Evolutionary conservation across 2,113 vertebrate genomes (phyloP).

Genomic region (Prolemur simus): DNA sequence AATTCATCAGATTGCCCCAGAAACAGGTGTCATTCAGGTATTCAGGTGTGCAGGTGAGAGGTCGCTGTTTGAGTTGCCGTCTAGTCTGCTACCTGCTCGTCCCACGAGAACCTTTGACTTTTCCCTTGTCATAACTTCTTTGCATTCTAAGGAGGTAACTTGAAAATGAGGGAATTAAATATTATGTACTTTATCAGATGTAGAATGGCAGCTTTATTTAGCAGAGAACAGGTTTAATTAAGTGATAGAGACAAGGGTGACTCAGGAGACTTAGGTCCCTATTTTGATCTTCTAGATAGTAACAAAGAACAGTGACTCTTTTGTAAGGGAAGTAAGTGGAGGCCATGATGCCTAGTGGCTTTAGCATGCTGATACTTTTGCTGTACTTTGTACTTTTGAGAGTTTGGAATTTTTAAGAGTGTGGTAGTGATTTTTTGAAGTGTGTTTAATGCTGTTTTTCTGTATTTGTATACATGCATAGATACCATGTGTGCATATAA

Average conservation of each 20-base stretch:
- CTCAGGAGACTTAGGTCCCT: background rate
- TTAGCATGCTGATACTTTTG: background rate
- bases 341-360: background rate
- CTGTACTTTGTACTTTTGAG: background rate
- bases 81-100: background rate
- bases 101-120: background rate
- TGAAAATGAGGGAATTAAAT: background rate
- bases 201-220: background rate
- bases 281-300: background rate
- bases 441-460: background rate
- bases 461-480: background rate
- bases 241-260: background rate
- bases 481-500: background rate
- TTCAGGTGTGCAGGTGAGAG: background rate
- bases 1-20: background rate
- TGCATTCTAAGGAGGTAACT: background rate
- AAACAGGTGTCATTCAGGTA: background rate
- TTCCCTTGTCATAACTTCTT: background rate
- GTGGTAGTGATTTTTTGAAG: background rate
- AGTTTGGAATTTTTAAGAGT: background rate
- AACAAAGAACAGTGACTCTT: background rate
- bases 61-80: background rate
- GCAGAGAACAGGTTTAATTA: background rate
- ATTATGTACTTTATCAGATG: background rate
- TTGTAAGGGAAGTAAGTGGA: background rate